A percentile compares a stretch with the other conserved stretches of the same genome.
These are phyloP conservation scores for Standfussiana lucernea DNA, from an alignment of 2,888 invertebrate species.

Conservation along the genomic window DNA sequence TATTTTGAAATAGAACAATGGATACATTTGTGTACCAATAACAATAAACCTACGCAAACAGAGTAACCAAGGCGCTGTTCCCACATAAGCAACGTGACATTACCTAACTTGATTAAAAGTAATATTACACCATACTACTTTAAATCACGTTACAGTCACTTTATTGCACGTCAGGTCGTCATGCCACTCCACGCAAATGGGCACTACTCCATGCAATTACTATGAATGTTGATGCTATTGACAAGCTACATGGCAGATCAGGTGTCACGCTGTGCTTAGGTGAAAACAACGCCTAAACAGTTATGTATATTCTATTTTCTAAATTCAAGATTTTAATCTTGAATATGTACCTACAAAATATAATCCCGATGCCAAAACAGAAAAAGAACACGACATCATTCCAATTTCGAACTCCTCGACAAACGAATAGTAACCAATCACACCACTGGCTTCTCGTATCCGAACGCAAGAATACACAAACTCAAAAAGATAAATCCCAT, in stretches of 20 bases:
- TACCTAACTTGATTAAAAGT: not conserved
- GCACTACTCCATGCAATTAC: not conserved
- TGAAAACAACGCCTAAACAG: not conserved
- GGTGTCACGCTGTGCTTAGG: not conserved
- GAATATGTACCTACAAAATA: not conserved
- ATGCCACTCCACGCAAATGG: not conserved
- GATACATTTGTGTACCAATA: not conserved
- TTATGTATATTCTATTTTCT: not conserved
- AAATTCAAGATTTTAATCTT: not conserved
- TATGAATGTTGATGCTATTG: not conserved
- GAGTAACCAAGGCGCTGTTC: not conserved
- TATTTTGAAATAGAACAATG: slow-evolving; percentile 10
- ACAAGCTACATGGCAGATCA: not conserved
- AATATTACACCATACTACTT: not conserved
- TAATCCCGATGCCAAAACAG: not conserved
- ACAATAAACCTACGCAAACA: not conserved
- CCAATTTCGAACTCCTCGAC: not conserved
- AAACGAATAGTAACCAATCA: slow-evolving; percentile 31
- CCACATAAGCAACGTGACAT: not conserved
- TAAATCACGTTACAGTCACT: not conserved
- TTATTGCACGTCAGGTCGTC: not conserved
- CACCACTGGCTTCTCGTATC: slow-evolving; percentile 23
- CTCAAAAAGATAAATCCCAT: slow-evolving; percentile 33
- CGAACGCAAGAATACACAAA: slow-evolving; percentile 32
- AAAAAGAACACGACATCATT: slow-evolving; percentile 5